Percentiles rank a stretch among this genome's conserved stretches.
Evolutionary conservation across 2,113 vertebrate genomes (phyloP).

Genomic region (Seriola aureovittata): DNA sequence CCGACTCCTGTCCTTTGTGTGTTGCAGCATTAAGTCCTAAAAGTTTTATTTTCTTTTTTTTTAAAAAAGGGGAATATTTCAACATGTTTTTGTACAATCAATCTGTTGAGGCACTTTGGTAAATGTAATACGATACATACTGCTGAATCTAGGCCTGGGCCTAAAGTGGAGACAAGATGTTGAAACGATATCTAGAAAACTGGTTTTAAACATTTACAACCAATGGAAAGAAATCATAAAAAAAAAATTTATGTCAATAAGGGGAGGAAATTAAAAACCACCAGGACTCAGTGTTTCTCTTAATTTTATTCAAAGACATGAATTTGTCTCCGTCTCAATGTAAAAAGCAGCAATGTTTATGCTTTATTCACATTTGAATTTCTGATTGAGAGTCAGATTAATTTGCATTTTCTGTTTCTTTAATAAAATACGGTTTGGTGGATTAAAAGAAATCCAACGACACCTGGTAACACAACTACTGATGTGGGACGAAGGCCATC

Average conservation of each 20-base stretch:
- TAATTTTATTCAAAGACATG: conserved; percentile 76
- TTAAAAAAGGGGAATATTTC: no score
- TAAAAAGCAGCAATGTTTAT: conserved; percentile 71
- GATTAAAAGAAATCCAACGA: conserved; percentile 37
- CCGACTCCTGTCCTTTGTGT: background rate
- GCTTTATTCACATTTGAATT: conserved; percentile 63
- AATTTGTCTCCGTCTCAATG: conserved; percentile 51
- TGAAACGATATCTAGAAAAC: background rate
- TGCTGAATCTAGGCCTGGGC: background rate
- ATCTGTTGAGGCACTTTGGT: no score
- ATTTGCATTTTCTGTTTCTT: conserved; percentile 41
- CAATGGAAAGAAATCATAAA: background rate
- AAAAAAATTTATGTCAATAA: background rate
- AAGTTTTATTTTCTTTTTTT: no score
- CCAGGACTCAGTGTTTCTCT: conserved; percentile 48
- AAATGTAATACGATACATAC: no score
- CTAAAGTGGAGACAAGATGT: background rate
- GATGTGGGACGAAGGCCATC: conserved; percentile 32
- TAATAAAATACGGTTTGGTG: conserved; percentile 27
- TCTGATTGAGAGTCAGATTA: conserved; percentile 37
- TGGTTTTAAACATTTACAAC: background rate
- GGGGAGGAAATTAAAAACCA: conserved; percentile 14
- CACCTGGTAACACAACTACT: conserved; percentile 16
- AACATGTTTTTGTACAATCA: no score
- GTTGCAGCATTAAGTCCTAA: no score